Evolutionary conservation across 2,113 vertebrate genomes (phyloP).

Genomic region (Antechinus flavipes): DNA sequence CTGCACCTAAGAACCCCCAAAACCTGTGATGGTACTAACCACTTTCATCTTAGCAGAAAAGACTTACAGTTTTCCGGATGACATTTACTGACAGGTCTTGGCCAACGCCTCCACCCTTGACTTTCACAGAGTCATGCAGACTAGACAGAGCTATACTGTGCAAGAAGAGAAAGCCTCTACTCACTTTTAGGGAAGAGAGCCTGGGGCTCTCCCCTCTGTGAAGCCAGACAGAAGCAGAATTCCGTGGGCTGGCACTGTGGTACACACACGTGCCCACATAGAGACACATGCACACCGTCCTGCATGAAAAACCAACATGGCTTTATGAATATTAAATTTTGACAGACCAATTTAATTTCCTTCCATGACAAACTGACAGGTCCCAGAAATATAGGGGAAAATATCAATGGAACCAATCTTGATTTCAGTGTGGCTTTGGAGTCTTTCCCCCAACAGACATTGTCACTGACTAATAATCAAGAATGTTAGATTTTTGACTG

Average conservation of each 20-base stretch:
- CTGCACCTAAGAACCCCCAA: background rate
- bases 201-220: background rate
- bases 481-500: background rate
- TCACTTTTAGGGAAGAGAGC: background rate
- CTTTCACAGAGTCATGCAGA: background rate
- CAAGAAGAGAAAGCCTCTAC: background rate
- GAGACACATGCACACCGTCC: background rate
- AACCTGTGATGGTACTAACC: background rate
- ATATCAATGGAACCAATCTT: background rate
- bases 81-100: background rate
- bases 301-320: background rate
- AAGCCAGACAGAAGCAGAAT: background rate
- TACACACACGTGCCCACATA: no score
- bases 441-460: constrained; percentile 21
- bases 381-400: background rate
- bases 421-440: constrained; percentile 11
- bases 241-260: background rate
- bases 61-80: background rate
- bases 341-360: constrained; percentile 30
- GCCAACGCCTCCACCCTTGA: background rate
- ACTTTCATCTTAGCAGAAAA: background rate
- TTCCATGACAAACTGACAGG: background rate
- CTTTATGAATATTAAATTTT: constrained; percentile 9
- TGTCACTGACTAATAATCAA: constrained; percentile 37
- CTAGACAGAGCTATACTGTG: background rate